These are phyloP conservation scores for Characodon lateralis DNA, from an alignment of 2,797 vertebrate genomes.

Conservation along the genomic window DNA sequence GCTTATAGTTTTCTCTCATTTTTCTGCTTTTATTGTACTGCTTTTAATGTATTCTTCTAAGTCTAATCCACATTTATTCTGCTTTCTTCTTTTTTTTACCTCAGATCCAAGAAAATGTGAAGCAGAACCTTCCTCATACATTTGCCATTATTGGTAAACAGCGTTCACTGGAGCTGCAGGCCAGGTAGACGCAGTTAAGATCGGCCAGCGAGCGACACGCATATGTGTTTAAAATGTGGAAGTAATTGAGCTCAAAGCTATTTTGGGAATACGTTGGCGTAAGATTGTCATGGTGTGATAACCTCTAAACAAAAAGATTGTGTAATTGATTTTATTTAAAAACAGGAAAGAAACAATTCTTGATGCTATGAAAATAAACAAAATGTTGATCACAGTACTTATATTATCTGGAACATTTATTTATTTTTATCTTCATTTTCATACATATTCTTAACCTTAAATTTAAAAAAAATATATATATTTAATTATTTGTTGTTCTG, in stretches of 20 bases:
- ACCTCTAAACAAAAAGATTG: neutral
- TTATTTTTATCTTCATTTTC: neutral
- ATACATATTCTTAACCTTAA: no score
- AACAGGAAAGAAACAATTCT: no score
- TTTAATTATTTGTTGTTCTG: neutral
- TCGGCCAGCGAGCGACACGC: neutral
- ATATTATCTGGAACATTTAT: neutral
- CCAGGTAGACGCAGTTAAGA: slow-evolving; percentile 81
- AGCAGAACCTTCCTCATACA: slow-evolving; percentile 87
- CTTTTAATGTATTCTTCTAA: neutral
- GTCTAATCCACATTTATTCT: neutral
- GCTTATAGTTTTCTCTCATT: neutral
- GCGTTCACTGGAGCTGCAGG: slow-evolving; percentile 91
- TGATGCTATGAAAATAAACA: no score
- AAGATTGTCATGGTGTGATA: neutral
- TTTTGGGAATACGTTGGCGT: neutral
- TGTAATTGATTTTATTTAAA: neutral
- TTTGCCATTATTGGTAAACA: slow-evolving; percentile 92
- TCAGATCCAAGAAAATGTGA: slow-evolving; percentile 91
- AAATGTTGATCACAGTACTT: no score
- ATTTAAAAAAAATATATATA: neutral
- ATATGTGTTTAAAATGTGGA: neutral
- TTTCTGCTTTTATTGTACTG: neutral
- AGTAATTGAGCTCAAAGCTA: neutral
- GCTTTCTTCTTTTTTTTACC: slow-evolving; percentile 27